These are phyloP conservation scores for Hecatera dysodea DNA, from an alignment of 2,888 invertebrate genomes.

Conservation along the genomic window DNA sequence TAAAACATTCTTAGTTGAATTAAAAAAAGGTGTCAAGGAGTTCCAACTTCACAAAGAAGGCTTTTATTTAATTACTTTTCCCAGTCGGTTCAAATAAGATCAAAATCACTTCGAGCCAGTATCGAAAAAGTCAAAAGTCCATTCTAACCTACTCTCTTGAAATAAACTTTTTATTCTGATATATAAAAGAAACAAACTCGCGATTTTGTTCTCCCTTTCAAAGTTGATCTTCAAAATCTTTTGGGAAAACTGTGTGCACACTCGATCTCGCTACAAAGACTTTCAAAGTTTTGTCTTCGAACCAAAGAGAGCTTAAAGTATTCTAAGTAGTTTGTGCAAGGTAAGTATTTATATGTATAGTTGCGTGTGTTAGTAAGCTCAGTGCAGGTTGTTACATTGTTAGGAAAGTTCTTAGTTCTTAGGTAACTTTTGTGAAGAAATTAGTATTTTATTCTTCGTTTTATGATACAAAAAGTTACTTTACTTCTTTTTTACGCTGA, in stretches of 20 bases:
- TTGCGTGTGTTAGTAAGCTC: constrained; percentile 27
- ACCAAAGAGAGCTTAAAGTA: constrained; percentile 63
- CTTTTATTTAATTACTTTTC: not conserved
- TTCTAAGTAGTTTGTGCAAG: constrained; percentile 58
- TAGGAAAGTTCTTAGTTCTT: not conserved
- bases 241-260: constrained; percentile 63
- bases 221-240: constrained; percentile 65
- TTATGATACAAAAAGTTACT: not conserved
- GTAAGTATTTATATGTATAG: constrained; percentile 52
- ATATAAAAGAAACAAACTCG: constrained; percentile 45
- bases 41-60: not conserved
- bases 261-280: constrained; percentile 60
- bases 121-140: not conserved
- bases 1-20: not conserved
- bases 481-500: no score
- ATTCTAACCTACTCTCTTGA: constrained; percentile 14
- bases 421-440: not conserved
- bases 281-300: constrained; percentile 58
- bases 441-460: not conserved
- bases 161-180: constrained; percentile 22
- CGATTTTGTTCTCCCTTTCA: constrained; percentile 50
- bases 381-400: constrained; percentile 22
- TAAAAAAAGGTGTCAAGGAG: not conserved
- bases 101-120: not conserved
- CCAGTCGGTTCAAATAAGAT: not conserved